Base-by-base conservation (phyloP, 1,140 invertebrate genomes). In the Agraylea sexmaculata region DNA sequence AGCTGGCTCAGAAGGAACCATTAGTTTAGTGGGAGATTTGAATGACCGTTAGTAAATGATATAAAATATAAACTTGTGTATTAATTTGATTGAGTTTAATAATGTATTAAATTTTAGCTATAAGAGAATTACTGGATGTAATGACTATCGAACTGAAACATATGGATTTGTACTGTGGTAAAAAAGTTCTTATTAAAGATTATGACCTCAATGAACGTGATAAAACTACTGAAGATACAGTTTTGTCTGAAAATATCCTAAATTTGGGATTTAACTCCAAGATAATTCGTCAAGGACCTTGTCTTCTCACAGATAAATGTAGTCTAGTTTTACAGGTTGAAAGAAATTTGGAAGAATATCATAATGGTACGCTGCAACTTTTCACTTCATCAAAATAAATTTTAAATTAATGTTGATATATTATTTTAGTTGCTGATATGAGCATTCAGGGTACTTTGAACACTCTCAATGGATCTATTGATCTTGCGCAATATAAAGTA, bases 401-500 rank as follows among this genome's bases (percentile, higher is more conserved):
- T 25, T 25, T 25, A 25, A 25, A 20, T 22, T 43, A 34, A 18
- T 32, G 7, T 27, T 27, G 23, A 27, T 27, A 8, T n/a, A 27
- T 27, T 42, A 27, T 49, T 40, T 52, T 64, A 66, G 84, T 90
- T 40, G 80, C 92, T 0, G 91, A 96, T 60, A 73, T 89, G 52
- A 82, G 80, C 45, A 71, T 96, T 11, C 76, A 84, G 39, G 91
- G 90, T 12, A 78, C 75, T 13, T 65, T 96, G 28, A 87, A 88
- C 0, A 89, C 87, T 18, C 74, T 95, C 45, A 78, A 87, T 54
- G 78, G 79, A 40, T 73, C 78, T n/a, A 55, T 97, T 15, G 83
- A 92, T 64, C 69, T 83, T 13, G 67, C 75, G 11, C 89, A 95
- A 56, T 97, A 95, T 58, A 79, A 83, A 59, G 59, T 96, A 7